Evolutionary conservation across 2,797 vertebrate genomes (phyloP).

Genomic region (Liparis tanakae): DNA sequence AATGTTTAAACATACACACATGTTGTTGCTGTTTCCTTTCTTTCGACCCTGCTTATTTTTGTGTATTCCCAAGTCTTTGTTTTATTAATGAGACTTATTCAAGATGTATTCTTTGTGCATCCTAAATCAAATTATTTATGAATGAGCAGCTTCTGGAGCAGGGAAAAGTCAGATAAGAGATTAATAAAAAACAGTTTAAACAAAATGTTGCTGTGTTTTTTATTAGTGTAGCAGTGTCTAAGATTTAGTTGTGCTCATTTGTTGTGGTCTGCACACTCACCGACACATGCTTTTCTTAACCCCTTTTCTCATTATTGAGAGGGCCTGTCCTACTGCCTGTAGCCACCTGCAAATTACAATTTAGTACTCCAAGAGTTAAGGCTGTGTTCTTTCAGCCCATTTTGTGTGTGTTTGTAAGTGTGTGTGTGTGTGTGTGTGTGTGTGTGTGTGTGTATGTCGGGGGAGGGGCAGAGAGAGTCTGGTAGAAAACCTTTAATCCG

Average conservation of each 20-base stretch:
- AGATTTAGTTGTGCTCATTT: constrained; percentile 36
- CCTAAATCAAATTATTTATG: constrained; percentile 38
- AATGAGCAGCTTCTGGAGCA: constrained; percentile 33
- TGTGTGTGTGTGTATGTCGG: constrained; percentile 39
- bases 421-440: constrained; percentile 23
- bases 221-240: constrained; percentile 22
- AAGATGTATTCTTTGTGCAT: constrained; percentile 34
- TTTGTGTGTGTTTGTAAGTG: constrained; percentile 26
- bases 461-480: constrained; percentile 81
- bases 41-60: constrained; percentile 26
- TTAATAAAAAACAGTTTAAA: constrained; percentile 41
- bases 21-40: constrained; percentile 21
- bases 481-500: constrained; percentile 87
- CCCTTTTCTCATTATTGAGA: constrained; percentile 56
- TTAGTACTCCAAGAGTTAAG: constrained; percentile 86
- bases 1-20: background rate
- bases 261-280: constrained; percentile 13
- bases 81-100: constrained; percentile 35
- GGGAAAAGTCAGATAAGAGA: constrained; percentile 23
- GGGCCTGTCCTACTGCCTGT: constrained; percentile 67
- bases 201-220: constrained; percentile 39
- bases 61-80: constrained; percentile 21
- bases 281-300: constrained; percentile 38
- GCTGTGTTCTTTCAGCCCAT: constrained; percentile 80
- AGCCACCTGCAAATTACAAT: constrained; percentile 86